Conservation (phyloP, 2,888 invertebrate genomes). For the Seira musarum region DNA sequence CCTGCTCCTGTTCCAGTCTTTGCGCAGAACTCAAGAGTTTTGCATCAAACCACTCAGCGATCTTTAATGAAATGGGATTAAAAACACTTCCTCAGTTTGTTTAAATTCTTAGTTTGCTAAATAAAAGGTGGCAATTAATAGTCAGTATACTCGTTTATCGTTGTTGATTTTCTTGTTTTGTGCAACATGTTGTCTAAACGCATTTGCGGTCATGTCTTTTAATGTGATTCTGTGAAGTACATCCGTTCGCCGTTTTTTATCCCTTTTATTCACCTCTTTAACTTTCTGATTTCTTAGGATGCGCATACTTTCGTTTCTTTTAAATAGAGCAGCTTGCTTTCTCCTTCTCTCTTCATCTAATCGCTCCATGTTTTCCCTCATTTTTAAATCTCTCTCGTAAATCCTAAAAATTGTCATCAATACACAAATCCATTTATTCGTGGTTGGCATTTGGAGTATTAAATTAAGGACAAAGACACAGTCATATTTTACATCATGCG, state of each 20-base stretch:
- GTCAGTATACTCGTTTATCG: constrained; percentile 12
- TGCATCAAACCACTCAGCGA: constrained; percentile 22
- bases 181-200: constrained; percentile 3
- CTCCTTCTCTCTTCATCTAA: not conserved
- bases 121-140: no score
- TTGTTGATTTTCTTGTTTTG: not conserved
- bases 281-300: not conserved
- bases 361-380: no score
- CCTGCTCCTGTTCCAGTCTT: constrained; percentile 21
- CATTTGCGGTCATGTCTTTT: constrained; percentile 22
- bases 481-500: no score
- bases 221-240: constrained; percentile 16
- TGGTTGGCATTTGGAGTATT: no score
- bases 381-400: no score
- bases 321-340: not conserved
- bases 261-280: not conserved
- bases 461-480: no score
- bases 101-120: not conserved
- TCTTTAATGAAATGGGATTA: no score
- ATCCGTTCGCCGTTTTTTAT: not conserved
- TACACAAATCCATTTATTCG: no score
- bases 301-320: not conserved
- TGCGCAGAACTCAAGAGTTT: constrained; percentile 26
- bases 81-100: no score
- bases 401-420: no score